Percentiles rank a stretch among this genome's conserved stretches.
Conservation (phyloP, 2,113 vertebrate genomes). For the Percopsis transmontana region DNA sequence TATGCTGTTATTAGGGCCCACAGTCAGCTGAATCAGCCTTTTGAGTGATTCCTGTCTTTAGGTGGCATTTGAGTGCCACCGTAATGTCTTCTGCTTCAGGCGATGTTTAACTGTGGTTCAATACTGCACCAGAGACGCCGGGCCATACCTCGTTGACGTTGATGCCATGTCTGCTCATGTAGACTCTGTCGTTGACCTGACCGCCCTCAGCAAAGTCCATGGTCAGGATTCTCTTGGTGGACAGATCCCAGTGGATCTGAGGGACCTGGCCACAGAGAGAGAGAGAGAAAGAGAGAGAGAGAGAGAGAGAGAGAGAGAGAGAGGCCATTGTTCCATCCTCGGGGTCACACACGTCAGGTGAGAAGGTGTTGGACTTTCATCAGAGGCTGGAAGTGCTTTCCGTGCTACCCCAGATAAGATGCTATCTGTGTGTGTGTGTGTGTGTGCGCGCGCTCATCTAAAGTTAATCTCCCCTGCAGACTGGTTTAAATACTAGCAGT, state of each 20-base stretch:
- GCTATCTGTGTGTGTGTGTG: background rate
- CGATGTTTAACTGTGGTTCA: too few relatives aligned
- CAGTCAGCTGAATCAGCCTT: too few relatives aligned
- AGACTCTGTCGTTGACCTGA: slow-evolving; percentile 91
- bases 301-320: background rate
- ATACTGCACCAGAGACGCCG: too few relatives aligned
- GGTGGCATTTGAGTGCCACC: too few relatives aligned
- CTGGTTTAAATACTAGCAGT: background rate
- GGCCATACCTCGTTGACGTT: slow-evolving; percentile 87
- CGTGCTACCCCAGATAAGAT: slow-evolving; percentile 10
- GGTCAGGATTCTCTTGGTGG: slow-evolving; percentile 89
- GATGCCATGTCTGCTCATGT: slow-evolving; percentile 88
- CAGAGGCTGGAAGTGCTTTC: background rate
- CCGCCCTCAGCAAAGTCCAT: slow-evolving; percentile 97
- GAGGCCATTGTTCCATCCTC: too few relatives aligned
- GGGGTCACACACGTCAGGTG: background rate
- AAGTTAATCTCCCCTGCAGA: background rate
- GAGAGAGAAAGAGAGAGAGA: background rate
- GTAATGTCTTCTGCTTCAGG: too few relatives aligned
- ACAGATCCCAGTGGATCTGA: slow-evolving; percentile 92
- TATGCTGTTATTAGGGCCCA: too few relatives aligned
- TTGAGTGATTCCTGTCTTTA: too few relatives aligned
- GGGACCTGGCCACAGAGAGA: slow-evolving; percentile 80
- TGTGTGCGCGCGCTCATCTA: background rate
- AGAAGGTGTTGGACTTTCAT: background rate